A percentile compares a stretch with the other conserved stretches of the same genome.
phyloP scores from a whole-genome alignment of 64 coral and sea anemone genomes.

The Dendronephthya gigantea region DNA sequence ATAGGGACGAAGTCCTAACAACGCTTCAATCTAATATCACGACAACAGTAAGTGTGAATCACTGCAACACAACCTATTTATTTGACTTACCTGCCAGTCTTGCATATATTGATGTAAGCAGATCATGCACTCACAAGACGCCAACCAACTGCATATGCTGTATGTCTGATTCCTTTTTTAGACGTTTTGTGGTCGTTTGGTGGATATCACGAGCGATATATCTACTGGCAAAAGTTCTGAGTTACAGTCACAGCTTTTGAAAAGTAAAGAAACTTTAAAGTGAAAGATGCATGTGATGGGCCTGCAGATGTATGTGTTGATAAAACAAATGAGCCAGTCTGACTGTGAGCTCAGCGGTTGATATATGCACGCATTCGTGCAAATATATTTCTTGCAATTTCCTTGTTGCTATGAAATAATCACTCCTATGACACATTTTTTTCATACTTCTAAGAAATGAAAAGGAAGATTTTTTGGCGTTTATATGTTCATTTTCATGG shows the following conservation, averaged over 20 bases:
- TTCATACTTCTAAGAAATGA: background rate
- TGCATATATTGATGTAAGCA: no score
- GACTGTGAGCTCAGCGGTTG: no score
- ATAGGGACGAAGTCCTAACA: background rate
- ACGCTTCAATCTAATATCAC: conserved; percentile 2
- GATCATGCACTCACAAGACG: background rate
- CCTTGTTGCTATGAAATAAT: no score
- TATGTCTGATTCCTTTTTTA: background rate
- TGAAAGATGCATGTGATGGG: no score
- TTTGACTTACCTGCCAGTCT: no score
- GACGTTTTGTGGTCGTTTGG: conserved; percentile 16
- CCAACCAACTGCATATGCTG: background rate
- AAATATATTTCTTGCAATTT: no score
- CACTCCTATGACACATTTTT: no score
- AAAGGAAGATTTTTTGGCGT: background rate
- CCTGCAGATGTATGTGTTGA: no score
- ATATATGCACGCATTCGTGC: no score
- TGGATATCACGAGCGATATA: background rate
- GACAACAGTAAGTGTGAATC: background rate
- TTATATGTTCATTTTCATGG: background rate
- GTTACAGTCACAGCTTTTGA: background rate
- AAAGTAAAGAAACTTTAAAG: background rate
- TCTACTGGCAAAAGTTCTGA: background rate
- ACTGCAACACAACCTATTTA: no score
- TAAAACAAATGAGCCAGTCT: no score